phyloP scores from a whole-genome alignment of 2,113 vertebrate genomes.

The Condylura cristata region DNA sequence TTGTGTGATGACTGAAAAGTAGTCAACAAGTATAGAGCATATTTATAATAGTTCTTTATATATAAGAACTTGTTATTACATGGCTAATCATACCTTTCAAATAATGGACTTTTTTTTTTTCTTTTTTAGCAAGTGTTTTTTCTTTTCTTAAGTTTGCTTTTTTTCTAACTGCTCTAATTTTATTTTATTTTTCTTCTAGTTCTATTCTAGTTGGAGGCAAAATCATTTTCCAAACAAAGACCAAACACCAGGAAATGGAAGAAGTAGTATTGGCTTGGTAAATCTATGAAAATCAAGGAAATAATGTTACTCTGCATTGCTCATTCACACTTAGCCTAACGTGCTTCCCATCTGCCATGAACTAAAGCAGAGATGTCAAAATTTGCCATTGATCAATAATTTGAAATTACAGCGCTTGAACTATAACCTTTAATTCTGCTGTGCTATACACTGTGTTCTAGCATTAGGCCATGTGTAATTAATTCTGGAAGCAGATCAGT shows the following conservation, averaged over 20 bases:
- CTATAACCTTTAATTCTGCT: constrained; percentile 82
- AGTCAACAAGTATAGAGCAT: background rate
- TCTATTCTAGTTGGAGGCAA: background rate
- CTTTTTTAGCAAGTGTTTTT: background rate
- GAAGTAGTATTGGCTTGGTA: constrained; percentile 31
- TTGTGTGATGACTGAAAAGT: background rate
- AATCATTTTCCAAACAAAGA: background rate
- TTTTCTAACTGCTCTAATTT: background rate
- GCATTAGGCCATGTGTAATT: constrained; percentile 76
- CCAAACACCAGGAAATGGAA: background rate
- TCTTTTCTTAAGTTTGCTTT: background rate
- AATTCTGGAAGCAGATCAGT: constrained; percentile 77
- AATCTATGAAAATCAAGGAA: constrained; percentile 49
- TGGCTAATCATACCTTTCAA: background rate
- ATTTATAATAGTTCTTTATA: background rate
- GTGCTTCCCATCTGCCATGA: constrained; percentile 69
- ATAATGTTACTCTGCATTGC: constrained; percentile 61
- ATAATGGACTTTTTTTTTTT: background rate
- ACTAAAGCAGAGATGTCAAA: constrained; percentile 75
- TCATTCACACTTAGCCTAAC: constrained; percentile 78
- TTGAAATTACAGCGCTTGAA: constrained; percentile 83
- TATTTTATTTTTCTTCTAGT: background rate
- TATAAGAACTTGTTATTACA: background rate
- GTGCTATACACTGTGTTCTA: constrained; percentile 66
- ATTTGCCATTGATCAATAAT: constrained; percentile 83